Base-by-base conservation (phyloP, 2,888 invertebrate species). In the Itoplectis maculator region DNA sequence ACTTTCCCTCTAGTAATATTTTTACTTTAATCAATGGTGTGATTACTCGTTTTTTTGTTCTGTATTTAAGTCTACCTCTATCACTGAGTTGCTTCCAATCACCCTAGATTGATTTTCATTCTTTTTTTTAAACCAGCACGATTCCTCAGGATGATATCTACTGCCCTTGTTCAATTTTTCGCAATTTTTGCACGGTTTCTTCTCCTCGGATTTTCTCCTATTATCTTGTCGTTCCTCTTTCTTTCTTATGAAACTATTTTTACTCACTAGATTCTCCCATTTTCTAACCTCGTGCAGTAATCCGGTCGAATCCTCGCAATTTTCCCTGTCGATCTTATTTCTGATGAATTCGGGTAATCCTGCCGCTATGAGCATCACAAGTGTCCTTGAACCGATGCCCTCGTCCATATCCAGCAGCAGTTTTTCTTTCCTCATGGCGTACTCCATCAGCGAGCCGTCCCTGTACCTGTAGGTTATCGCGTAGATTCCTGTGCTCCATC, bases 321-420 rank as follows among this genome's bases (percentile, higher is more conserved):
- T n/a, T n/a, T 86, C 86, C 81, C 88, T 87, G 79, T 88, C 85
- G 61, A 88, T 89, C 81, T 73, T 88, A 70, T 87, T 82, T 15
- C 75, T 51, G 5, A 88, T 76, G 63, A 79, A 84, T 65, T 86
- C 81, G 77, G 88, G 88, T 56, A 90, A 63, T 20, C 88, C 88
- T 18, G 70, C 61, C 74, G 86, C 88, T 23, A 88, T 88, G 3
- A 89, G 68, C 70, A 88, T 88, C 47, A 85, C 20, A 11, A 73
- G 11, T 0, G 56, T 70, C 1, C 56, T 56, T 0, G 73, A 49
- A 45, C 65, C 65, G 2, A 54, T 74, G 15, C 54, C 54, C 54
- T 56, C 42, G 23, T 54, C 56, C 1, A 74, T 18, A 13, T 74
- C 74, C 7, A 65, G 42, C 7, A 73, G 7, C 3, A 61, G 49